phyloP scores from a whole-genome alignment of 2,113 vertebrate genomes.

The Ranitomeya variabilis region DNA sequence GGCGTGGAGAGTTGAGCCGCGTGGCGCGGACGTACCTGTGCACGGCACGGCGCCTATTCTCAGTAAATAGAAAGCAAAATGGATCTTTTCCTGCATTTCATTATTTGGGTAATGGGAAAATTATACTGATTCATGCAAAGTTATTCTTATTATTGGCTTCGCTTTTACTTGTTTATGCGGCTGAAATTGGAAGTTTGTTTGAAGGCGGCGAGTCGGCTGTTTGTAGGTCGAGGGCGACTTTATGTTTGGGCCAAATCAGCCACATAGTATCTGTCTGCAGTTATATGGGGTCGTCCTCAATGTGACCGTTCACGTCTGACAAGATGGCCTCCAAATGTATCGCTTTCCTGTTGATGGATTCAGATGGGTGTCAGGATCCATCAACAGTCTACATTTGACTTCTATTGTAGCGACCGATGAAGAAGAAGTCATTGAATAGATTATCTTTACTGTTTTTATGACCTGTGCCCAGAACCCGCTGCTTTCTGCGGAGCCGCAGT shows the following conservation, averaged over 20 bases:
- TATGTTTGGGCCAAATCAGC: not conserved
- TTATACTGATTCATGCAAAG: constrained; percentile 23
- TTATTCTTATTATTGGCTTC: not conserved
- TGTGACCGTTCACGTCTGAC: not conserved
- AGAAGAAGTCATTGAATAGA: not conserved
- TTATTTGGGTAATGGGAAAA: constrained; percentile 1
- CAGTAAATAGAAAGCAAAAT: not conserved
- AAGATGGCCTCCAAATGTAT: not conserved
- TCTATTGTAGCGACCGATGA: too few relatives aligned
- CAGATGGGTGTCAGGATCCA: not conserved
- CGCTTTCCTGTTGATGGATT: not conserved
- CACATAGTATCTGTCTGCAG: not conserved
- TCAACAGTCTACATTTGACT: not conserved
- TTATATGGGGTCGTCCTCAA: not conserved
- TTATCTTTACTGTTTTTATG: not conserved
- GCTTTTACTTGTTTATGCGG: not conserved
- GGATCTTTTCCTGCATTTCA: not conserved
- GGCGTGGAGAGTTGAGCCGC: not conserved
- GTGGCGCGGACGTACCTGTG: not conserved
- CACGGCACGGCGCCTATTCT: not conserved
- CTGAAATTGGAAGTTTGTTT: constrained; percentile 23
- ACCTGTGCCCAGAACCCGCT: not conserved
- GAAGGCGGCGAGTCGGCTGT: not conserved
- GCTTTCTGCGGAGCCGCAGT: too few relatives aligned
- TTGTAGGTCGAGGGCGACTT: not conserved